A percentile compares a stretch with the other conserved stretches of the same genome.
Evolutionary conservation across 64 coral and sea anemone species (phyloP).

Genomic region (Astreopora myriophthalma): DNA sequence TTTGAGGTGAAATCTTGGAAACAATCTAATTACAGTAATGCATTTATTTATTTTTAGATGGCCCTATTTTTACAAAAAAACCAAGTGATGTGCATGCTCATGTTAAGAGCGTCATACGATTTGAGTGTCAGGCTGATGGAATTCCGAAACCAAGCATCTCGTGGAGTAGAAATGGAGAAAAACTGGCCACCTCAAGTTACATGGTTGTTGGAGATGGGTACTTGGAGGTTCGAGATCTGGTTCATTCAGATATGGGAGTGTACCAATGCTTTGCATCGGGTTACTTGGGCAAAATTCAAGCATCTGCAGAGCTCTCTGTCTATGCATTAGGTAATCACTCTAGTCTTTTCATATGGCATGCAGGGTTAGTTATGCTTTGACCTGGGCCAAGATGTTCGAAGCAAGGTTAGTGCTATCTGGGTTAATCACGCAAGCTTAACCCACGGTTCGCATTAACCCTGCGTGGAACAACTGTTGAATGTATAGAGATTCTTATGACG

Average conservation of each 20-base stretch:
- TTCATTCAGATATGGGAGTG: slow-evolving; percentile 25
- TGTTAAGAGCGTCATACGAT: neutral
- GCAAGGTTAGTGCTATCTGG: too few relatives aligned
- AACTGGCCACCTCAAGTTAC: neutral
- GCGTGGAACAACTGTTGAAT: too few relatives aligned
- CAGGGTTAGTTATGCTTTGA: too few relatives aligned
- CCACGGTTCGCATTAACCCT: too few relatives aligned
- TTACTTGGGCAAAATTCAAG: slow-evolving; percentile 61
- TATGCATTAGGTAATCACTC: slow-evolving; percentile 64
- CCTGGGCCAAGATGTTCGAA: too few relatives aligned
- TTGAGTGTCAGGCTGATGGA: slow-evolving; percentile 77
- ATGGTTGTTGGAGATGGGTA: slow-evolving; percentile 13
- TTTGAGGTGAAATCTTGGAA: neutral
- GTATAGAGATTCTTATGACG: too few relatives aligned
- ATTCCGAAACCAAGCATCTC: slow-evolving; percentile 66
- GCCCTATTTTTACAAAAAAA: slow-evolving; percentile 60
- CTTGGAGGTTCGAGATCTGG: slow-evolving; percentile 30
- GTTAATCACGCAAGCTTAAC: too few relatives aligned
- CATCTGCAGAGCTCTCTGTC: slow-evolving; percentile 66
- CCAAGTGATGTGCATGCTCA: slow-evolving; percentile 45
- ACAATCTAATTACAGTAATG: neutral
- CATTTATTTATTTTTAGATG: slow-evolving; percentile 59
- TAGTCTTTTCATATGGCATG: too few relatives aligned
- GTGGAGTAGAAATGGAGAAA: slow-evolving; percentile 54
- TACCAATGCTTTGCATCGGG: slow-evolving; percentile 85